A percentile compares a stretch with the other conserved stretches of the same genome.
phyloP scores from a whole-genome alignment of 1,140 invertebrate species.

The Choristoneura fumiferana region DNA sequence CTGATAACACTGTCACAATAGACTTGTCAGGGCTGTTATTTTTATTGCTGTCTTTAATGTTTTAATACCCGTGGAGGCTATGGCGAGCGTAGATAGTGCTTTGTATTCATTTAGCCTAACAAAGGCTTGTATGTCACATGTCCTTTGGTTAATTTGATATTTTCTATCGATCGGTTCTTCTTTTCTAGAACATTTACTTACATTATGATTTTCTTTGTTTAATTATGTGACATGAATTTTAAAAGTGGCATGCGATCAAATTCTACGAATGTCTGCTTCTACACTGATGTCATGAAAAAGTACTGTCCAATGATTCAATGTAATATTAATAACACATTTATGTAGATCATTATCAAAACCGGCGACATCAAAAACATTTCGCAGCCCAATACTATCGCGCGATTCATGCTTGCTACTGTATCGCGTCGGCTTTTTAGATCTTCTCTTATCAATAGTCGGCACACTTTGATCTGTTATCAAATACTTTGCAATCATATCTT shows the following conservation, averaged over 20 bases:
- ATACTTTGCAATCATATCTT: constrained; percentile 61
- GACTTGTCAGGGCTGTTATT: constrained; percentile 51
- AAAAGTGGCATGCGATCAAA: no score
- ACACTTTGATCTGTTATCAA: constrained; percentile 59
- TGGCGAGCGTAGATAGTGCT: constrained; percentile 26
- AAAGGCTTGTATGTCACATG: no score
- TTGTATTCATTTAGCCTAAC: neutral
- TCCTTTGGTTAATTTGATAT: no score
- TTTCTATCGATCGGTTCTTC: no score
- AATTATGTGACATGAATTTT: no score
- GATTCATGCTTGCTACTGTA: constrained; percentile 56
- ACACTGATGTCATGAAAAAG: no score
- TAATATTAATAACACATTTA: constrained; percentile 5
- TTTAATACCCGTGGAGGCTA: constrained; percentile 45
- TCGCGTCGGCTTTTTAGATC: constrained; percentile 58
- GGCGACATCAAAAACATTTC: constrained; percentile 52
- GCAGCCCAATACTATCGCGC: constrained; percentile 50
- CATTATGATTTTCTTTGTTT: no score
- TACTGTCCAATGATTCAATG: neutral
- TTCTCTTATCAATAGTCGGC: constrained; percentile 48
- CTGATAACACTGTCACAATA: constrained; percentile 48
- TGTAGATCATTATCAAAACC: constrained; percentile 33
- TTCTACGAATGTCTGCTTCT: no score
- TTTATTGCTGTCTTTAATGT: constrained; percentile 54
- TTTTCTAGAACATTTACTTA: no score